These are phyloP conservation scores for Oceanodroma leucorhoa DNA, from an alignment of 2,797 vertebrate species.

Conservation along the genomic window DNA sequence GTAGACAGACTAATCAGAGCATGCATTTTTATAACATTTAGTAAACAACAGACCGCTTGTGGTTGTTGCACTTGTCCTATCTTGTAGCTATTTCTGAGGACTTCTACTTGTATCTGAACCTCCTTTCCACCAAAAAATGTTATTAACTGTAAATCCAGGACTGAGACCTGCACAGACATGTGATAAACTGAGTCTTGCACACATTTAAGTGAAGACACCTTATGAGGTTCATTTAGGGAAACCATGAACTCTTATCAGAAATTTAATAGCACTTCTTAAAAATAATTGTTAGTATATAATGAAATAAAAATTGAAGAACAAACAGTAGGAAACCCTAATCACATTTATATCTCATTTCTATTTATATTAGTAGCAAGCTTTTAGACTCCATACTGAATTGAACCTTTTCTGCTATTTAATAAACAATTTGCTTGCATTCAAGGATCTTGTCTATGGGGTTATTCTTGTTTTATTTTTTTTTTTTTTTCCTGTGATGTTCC, in stretches of 20 bases:
- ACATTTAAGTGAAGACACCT: neutral
- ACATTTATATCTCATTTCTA: neutral
- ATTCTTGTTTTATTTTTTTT: neutral
- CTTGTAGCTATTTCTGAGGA: neutral
- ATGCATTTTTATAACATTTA: neutral
- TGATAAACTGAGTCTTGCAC: neutral
- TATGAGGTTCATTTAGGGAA: neutral
- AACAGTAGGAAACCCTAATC: neutral
- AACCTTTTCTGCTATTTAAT: neutral
- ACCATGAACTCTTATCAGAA: neutral
- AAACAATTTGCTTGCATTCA: neutral
- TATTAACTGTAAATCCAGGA: neutral
- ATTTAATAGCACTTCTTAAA: neutral
- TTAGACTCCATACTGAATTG: neutral
- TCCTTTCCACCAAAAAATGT: neutral
- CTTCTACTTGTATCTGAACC: neutral
- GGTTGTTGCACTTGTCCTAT: neutral
- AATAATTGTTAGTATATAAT: neutral
- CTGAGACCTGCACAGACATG: neutral
- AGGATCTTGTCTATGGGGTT: neutral
- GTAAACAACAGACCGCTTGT: neutral
- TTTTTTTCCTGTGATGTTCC: neutral
- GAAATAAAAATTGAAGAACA: neutral
- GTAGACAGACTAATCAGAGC: neutral
- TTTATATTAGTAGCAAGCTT: neutral